A percentile compares a stretch with the other conserved stretches of the same genome.
phyloP scores from a whole-genome alignment of 2,888 invertebrate species.

The Diaperis boleti region DNA sequence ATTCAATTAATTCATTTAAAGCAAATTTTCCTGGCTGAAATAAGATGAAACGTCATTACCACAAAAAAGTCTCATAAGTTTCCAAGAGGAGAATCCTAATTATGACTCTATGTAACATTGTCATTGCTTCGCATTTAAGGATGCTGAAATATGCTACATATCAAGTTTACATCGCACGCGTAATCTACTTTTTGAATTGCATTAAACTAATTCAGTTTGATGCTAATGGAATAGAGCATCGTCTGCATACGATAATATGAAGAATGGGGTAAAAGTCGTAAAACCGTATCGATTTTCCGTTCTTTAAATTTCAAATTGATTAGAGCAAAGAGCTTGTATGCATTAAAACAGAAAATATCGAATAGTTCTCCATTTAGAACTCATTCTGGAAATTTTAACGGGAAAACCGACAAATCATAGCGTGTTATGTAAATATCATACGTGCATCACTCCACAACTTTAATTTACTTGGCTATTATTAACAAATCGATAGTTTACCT shows the following conservation, averaged over 20 bases:
- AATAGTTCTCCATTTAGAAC: constrained; percentile 1
- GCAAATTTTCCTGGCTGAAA: constrained; percentile 19
- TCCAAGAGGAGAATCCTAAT: constrained; percentile 9
- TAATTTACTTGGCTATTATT: constrained; percentile 24
- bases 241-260: constrained; percentile 23
- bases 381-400: constrained; percentile 1
- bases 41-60: constrained; percentile 22
- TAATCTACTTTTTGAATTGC: constrained; percentile 16
- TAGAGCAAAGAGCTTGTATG: constrained; percentile 6
- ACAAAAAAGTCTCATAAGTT: constrained; percentile 9
- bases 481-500: constrained; percentile 23
- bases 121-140: background rate
- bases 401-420: constrained; percentile 10
- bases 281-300: constrained; percentile 10
- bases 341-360: constrained; percentile 16
- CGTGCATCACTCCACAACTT: constrained; percentile 11
- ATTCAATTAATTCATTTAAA: constrained; percentile 29
- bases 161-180: constrained; percentile 16
- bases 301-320: constrained; percentile 23
- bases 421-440: constrained; percentile 28
- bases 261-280: constrained; percentile 10
- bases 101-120: background rate
- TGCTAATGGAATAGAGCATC: constrained; percentile 19
- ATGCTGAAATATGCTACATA: background rate
- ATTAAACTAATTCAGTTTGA: constrained; percentile 20